These are phyloP conservation scores for Oxyura jamaicensis DNA, from an alignment of 2,113 vertebrate species.

Conservation along the genomic window DNA sequence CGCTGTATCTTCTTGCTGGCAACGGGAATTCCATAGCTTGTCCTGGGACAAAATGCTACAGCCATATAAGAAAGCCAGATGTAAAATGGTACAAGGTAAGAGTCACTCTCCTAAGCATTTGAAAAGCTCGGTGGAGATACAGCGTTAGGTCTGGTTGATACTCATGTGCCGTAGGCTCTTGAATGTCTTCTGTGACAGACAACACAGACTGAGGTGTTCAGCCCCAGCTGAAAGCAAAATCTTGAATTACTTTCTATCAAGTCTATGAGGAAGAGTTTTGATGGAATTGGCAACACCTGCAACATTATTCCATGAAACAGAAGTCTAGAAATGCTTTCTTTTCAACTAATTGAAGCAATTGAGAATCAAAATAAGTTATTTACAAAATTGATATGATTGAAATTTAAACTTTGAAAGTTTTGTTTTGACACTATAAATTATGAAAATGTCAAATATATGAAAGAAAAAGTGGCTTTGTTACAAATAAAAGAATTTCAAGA, in stretches of 20 bases:
- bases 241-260: neutral
- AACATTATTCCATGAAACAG: neutral
- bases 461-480: neutral
- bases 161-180: neutral
- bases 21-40: slow-evolving; percentile 73
- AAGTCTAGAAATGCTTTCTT: neutral
- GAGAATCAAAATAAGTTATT: neutral
- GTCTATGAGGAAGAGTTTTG: neutral
- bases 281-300: neutral
- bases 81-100: slow-evolving; percentile 88
- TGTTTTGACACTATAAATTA: neutral
- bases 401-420: neutral
- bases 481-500: neutral
- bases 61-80: neutral
- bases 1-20: slow-evolving; percentile 21
- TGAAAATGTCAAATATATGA: neutral
- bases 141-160: neutral
- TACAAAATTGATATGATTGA: neutral
- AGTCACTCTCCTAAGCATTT: neutral
- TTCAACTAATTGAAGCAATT: neutral
- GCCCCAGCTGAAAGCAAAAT: neutral
- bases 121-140: neutral
- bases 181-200: neutral
- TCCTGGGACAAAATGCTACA: slow-evolving; percentile 77
- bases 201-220: neutral